Percentiles rank a stretch among this genome's conserved stretches.
Conservation (phyloP, 2,797 vertebrate species). For the Cheirogaleus major region DNA sequence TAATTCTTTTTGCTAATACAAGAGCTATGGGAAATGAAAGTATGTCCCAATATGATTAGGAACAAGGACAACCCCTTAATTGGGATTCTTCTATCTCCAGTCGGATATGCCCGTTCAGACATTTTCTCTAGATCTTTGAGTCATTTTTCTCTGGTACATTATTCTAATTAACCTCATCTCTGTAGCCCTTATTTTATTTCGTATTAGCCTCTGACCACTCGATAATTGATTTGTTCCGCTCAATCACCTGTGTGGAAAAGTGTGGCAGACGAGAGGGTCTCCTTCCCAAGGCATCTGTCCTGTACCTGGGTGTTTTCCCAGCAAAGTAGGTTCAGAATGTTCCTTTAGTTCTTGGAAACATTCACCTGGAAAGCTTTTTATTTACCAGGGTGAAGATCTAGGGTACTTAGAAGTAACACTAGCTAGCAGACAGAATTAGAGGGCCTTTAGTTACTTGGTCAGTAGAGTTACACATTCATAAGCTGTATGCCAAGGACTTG, state of each 20-base stretch:
- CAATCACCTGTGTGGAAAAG: conserved; percentile 72
- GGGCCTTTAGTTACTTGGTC: neutral
- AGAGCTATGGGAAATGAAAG: conserved; percentile 28
- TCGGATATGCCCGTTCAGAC: conserved; percentile 21
- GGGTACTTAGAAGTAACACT: neutral
- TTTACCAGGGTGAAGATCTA: neutral
- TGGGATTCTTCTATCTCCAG: conserved; percentile 22
- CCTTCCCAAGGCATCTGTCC: conserved; percentile 7
- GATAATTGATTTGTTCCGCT: conserved; percentile 79
- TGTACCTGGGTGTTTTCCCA: conserved; percentile 70
- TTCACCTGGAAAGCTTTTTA: neutral
- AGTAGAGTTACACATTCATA: neutral
- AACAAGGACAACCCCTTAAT: neutral
- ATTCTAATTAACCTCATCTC: conserved; percentile 70
- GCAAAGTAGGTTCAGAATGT: conserved; percentile 73
- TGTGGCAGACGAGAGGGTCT: neutral
- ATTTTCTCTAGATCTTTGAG: conserved; percentile 66
- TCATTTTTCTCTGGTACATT: conserved; percentile 62
- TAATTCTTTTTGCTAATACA: neutral
- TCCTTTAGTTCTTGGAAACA: conserved; percentile 16
- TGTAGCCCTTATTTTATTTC: conserved; percentile 72
- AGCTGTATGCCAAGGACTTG: neutral
- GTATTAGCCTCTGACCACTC: conserved; percentile 81
- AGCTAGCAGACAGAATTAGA: neutral
- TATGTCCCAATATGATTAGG: conserved; percentile 6